phyloP scores from a whole-genome alignment of 2,113 vertebrate species.

The Taxidea taxus region DNA sequence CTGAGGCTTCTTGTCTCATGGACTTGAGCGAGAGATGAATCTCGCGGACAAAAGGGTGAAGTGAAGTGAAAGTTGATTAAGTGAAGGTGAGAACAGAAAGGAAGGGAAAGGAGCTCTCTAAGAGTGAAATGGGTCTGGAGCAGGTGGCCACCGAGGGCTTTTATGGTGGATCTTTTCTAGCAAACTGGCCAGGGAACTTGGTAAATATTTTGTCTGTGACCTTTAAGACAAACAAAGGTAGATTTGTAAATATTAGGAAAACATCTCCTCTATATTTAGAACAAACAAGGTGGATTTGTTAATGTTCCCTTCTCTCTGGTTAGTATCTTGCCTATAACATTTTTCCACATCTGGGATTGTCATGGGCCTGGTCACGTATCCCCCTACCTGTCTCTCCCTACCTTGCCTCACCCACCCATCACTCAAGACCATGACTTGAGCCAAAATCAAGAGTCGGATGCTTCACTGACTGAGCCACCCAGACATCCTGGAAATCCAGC shows the following conservation, averaged over 20 bases:
- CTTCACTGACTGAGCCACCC: background rate
- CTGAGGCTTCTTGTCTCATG: background rate
- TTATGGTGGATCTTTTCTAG: background rate
- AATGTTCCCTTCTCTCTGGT: background rate
- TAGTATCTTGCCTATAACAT: background rate
- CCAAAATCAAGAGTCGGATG: background rate
- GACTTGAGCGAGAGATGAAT: background rate
- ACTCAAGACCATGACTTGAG: background rate
- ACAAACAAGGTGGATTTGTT: background rate
- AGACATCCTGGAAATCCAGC: background rate
- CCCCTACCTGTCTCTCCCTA: background rate
- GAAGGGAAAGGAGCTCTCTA: background rate
- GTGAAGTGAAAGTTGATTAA: background rate
- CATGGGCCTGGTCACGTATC: background rate
- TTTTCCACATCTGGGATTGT: background rate
- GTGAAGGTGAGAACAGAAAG: background rate
- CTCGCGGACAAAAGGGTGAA: background rate
- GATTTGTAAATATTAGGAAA: background rate
- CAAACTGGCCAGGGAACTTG: background rate
- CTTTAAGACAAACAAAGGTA: background rate
- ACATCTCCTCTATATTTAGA: background rate
- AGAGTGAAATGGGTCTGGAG: background rate
- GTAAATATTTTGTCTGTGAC: background rate
- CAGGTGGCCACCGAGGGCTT: background rate
- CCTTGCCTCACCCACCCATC: accelerated